A percentile compares a stretch with the other conserved stretches of the same genome.
These are phyloP conservation scores for Tenthredo notha DNA, from an alignment of 2,888 invertebrate species.

Conservation along the genomic window DNA sequence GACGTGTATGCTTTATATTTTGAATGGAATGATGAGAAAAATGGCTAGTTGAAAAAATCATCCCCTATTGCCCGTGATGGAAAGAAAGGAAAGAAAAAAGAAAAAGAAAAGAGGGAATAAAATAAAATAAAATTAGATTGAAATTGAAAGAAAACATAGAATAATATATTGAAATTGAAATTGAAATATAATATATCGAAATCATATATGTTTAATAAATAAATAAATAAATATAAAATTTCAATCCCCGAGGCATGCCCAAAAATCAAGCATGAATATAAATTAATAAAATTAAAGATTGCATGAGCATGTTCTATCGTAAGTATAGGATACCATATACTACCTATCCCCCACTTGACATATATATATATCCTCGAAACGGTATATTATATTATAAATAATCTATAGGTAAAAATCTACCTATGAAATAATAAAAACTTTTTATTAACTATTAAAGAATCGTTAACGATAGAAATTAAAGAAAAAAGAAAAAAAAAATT, in stretches of 20 bases:
- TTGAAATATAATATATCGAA: neutral
- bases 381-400: neutral
- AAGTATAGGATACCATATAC: neutral
- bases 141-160: neutral
- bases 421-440: conserved; percentile 27
- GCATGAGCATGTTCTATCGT: conserved; percentile 68
- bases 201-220: neutral
- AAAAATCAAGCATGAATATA: conserved; percentile 65
- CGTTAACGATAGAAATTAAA: conserved; percentile 18
- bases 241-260: conserved; percentile 61
- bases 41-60: neutral
- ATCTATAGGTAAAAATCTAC: conserved; percentile 5
- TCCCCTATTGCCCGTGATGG: neutral
- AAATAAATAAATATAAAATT: neutral
- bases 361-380: neutral
- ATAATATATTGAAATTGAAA: neutral
- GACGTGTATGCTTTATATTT: neutral
- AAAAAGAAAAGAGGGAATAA: neutral
- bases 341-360: neutral
- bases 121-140: neutral
- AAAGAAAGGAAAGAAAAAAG: neutral
- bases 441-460: conserved; percentile 24
- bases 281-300: conserved; percentile 58
- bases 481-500: neutral
- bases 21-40: neutral